phyloP scores from a whole-genome alignment of 2,797 vertebrate species.

The Pogonophryne albipinna region DNA sequence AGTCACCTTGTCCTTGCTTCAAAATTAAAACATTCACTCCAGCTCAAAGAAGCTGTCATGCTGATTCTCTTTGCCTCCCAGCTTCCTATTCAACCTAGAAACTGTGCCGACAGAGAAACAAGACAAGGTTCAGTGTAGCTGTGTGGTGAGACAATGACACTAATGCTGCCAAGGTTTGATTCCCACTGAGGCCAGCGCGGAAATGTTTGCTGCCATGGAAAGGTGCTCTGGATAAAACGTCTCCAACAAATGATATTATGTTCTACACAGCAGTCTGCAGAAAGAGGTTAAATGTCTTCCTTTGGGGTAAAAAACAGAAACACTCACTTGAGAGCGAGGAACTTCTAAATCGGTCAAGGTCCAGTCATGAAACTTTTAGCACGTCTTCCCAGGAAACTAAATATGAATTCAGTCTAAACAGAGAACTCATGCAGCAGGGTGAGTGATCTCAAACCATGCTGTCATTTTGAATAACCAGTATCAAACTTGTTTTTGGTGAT shows the following conservation, averaged over 20 bases:
- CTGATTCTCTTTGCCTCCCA: slow-evolving; percentile 48
- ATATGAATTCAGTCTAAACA: slow-evolving; percentile 40
- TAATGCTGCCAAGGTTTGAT: slow-evolving; percentile 45
- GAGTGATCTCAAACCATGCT: slow-evolving; percentile 25
- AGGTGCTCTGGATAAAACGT: slow-evolving; percentile 37
- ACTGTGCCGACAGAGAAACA: slow-evolving; percentile 40
- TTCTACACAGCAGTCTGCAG: slow-evolving; percentile 40
- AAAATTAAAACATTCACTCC: slow-evolving; percentile 63
- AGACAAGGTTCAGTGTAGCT: slow-evolving; percentile 44
- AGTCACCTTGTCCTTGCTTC: slow-evolving; percentile 38
- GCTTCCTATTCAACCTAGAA: slow-evolving; percentile 39
- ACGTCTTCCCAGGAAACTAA: slow-evolving; percentile 33
- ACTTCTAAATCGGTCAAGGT: slow-evolving; percentile 32
- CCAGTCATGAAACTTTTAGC: slow-evolving; percentile 55
- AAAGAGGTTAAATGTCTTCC: slow-evolving; percentile 68
- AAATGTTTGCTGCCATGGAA: slow-evolving; percentile 48
- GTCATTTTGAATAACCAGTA: background rate
- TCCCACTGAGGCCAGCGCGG: slow-evolving; percentile 40
- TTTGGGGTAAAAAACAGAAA: background rate
- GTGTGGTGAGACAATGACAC: slow-evolving; percentile 58
- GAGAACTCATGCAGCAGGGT: slow-evolving; percentile 23
- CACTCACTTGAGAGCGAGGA: slow-evolving; percentile 21
- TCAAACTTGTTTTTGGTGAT: background rate
- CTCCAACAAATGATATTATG: slow-evolving; percentile 63
- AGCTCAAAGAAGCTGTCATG: slow-evolving; percentile 61